These are phyloP conservation scores for Acrocephalus arundinaceus DNA, from an alignment of 2,113 vertebrate species.

Conservation along the genomic window DNA sequence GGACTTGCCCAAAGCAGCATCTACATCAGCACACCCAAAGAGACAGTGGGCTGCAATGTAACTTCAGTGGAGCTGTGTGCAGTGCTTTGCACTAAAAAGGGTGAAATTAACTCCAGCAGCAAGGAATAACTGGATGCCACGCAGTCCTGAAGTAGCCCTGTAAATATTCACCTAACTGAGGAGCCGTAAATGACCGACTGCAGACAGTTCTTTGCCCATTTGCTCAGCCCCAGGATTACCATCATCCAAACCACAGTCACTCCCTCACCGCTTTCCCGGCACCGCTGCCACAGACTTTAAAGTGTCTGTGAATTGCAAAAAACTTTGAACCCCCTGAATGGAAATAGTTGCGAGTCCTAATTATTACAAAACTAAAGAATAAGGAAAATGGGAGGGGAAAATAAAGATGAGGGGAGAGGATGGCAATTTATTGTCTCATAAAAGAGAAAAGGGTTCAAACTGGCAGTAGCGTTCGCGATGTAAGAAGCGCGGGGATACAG, in stretches of 20 bases:
- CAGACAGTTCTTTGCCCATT: background rate
- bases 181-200: background rate
- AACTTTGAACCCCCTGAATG: background rate
- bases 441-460: background rate
- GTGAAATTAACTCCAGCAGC: background rate
- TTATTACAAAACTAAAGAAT: background rate
- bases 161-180: background rate
- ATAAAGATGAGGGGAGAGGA: background rate
- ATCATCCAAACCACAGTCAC: background rate
- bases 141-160: background rate
- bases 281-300: background rate
- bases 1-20: background rate
- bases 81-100: background rate
- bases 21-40: background rate
- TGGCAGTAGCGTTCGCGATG: background rate
- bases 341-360: background rate
- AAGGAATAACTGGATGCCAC: background rate
- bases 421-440: background rate
- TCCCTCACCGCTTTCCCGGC: background rate
- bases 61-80: background rate
- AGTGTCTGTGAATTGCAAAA: background rate
- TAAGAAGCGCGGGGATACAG: background rate
- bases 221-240: background rate
- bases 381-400: fast-evolving
- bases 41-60: background rate